phyloP scores from a whole-genome alignment of 2,113 vertebrate genomes.

The Pogona vitticeps region DNA sequence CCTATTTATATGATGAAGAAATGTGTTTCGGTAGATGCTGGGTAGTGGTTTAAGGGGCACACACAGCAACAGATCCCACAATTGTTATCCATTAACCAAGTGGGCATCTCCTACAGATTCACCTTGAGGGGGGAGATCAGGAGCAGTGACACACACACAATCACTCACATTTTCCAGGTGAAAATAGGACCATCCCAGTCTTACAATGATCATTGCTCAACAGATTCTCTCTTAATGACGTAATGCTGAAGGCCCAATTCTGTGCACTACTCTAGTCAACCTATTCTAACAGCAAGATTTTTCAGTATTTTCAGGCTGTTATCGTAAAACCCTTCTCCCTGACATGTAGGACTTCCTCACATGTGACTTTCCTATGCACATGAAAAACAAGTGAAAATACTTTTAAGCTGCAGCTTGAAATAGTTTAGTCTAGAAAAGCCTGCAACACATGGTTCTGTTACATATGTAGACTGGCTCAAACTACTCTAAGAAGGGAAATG shows the following conservation, averaged over 20 bases:
- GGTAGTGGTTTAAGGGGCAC: no score
- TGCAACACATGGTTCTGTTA: not conserved
- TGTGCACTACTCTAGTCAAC: not conserved
- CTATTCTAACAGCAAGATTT: not conserved
- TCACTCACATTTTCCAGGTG: not conserved
- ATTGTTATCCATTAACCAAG: not conserved
- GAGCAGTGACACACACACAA: not conserved
- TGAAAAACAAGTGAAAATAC: not conserved
- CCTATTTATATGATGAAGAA: not conserved
- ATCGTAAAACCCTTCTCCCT: not conserved
- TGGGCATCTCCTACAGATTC: not conserved
- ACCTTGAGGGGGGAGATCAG: not conserved
- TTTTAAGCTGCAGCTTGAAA: not conserved
- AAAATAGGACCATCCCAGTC: not conserved
- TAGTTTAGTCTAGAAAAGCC: not conserved
- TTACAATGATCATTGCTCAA: not conserved
- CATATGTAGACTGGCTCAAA: not conserved
- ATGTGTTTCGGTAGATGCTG: not conserved
- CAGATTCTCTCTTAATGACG: not conserved
- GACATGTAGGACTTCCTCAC: no score
- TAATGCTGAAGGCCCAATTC: not conserved
- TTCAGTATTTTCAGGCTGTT: not conserved
- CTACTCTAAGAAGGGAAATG: not conserved
- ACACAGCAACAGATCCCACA: not conserved
- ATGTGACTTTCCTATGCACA: not conserved